Evolutionary conservation across 2,113 vertebrate species (phyloP).

Genomic region (Peromyscus maniculatus): DNA sequence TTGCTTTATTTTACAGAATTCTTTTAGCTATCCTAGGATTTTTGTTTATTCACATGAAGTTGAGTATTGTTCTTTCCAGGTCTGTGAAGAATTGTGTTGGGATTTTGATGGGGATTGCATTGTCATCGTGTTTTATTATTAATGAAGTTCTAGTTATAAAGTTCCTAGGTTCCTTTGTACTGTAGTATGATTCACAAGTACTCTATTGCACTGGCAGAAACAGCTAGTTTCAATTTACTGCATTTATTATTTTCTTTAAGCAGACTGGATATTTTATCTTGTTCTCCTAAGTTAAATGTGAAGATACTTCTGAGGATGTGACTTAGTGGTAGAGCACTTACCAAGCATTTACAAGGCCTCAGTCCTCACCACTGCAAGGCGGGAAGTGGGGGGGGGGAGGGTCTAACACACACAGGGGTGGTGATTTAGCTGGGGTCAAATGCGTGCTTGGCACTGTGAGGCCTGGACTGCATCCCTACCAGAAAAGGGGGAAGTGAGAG

Average conservation of each 20-base stretch:
- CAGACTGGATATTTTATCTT: not conserved
- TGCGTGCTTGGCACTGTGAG: not conserved
- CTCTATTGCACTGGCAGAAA: conserved; percentile 43
- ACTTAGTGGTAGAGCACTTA: not conserved
- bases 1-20: too few relatives aligned
- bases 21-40: too few relatives aligned
- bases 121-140: conserved; percentile 20
- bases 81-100: too few relatives aligned
- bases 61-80: too few relatives aligned
- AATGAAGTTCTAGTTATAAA: conserved; percentile 52
- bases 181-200: conserved; percentile 30
- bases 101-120: not conserved
- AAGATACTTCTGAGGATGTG: not conserved
- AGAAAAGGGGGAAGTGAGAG: not conserved
- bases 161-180: conserved; percentile 28
- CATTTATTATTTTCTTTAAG: conserved; percentile 59
- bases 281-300: conserved; percentile 23
- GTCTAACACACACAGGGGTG: too few relatives aligned
- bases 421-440: not conserved
- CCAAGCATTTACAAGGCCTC: not conserved
- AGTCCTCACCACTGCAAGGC: not conserved
- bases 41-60: too few relatives aligned
- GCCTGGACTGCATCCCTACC: not conserved
- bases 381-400: too few relatives aligned
- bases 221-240: conserved; percentile 34